These are phyloP conservation scores for Gymnocheta viridis DNA, from an alignment of 2,888 invertebrate species.

Conservation along the genomic window DNA sequence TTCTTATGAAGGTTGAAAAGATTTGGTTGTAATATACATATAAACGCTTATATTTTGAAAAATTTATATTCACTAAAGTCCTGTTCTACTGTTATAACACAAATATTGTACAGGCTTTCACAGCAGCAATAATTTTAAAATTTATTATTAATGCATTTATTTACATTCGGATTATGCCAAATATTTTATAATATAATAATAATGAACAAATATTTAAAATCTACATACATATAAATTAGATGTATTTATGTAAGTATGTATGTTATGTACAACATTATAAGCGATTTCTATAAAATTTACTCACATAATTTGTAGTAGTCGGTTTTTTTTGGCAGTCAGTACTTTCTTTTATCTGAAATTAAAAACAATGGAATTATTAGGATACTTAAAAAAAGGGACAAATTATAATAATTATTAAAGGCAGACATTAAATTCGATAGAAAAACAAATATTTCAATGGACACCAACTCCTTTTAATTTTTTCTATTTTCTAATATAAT, in stretches of 20 bases:
- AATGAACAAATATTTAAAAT: slow-evolving; percentile 2
- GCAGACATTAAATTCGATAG: neutral
- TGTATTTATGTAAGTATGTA: neutral
- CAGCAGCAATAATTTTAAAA: slow-evolving; percentile 23
- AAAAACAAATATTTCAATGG: neutral
- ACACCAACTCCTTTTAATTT: slow-evolving; percentile 12
- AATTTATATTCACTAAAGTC: neutral
- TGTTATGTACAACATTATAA: neutral
- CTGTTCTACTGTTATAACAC: neutral
- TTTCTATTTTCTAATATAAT: neutral
- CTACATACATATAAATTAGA: neutral
- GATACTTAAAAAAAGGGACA: slow-evolving; percentile 20
- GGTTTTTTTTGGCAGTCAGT: slow-evolving; percentile 16
- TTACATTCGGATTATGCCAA: slow-evolving; percentile 52
- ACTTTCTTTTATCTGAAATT: slow-evolving; percentile 6
- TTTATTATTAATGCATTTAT: slow-evolving; percentile 50
- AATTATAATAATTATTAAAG: slow-evolving; percentile 45
- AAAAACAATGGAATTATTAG: slow-evolving; percentile 28
- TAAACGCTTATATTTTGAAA: too few species aligned
- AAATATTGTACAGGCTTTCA: neutral
- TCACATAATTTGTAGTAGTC: slow-evolving; percentile 38
- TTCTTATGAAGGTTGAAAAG: too few species aligned
- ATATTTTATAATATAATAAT: slow-evolving; percentile 24
- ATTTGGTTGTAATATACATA: too few species aligned
- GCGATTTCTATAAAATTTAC: slow-evolving; percentile 11